Evolutionary conservation across 2,113 vertebrate genomes (phyloP).

Genomic region (Periophthalmus modestus): DNA sequence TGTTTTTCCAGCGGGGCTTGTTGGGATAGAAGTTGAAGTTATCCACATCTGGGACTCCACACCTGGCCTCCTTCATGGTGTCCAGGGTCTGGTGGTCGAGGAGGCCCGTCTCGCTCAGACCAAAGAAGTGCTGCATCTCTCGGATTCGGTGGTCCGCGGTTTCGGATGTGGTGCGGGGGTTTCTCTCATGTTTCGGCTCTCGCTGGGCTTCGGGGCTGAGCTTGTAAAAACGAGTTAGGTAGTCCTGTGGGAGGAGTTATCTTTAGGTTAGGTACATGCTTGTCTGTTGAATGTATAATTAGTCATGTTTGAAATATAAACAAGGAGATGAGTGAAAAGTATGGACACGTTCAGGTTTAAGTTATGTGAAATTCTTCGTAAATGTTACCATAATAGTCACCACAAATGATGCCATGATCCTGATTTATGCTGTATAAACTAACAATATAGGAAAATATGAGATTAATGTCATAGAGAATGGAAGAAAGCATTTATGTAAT

Average conservation of each 20-base stretch:
- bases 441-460: too few relatives aligned
- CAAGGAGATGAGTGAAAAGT: neutral
- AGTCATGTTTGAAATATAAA: neutral
- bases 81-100: slow-evolving; percentile 46
- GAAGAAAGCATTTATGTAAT: too few relatives aligned
- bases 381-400: too few relatives aligned
- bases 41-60: slow-evolving; percentile 69
- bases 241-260: slow-evolving; percentile 37
- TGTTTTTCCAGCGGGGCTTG: slow-evolving; percentile 69
- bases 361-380: too few relatives aligned
- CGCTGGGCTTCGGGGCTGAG: slow-evolving; percentile 10
- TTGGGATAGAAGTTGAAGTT: slow-evolving; percentile 54
- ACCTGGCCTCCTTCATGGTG: slow-evolving; percentile 60
- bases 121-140: slow-evolving; percentile 68
- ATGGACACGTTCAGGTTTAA: too few relatives aligned
- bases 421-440: neutral
- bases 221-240: slow-evolving; percentile 56
- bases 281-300: neutral
- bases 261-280: neutral
- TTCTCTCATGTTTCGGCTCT: slow-evolving; percentile 10
- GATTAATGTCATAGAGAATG: too few relatives aligned
- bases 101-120: slow-evolving; percentile 55
- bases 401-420: neutral
- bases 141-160: slow-evolving; percentile 52
- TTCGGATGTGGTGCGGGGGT: slow-evolving; percentile 12